Percentiles rank a stretch among this genome's conserved stretches.
Conservation (phyloP, 2,888 invertebrate genomes). For the Lepidochrysops patricia region DNA sequence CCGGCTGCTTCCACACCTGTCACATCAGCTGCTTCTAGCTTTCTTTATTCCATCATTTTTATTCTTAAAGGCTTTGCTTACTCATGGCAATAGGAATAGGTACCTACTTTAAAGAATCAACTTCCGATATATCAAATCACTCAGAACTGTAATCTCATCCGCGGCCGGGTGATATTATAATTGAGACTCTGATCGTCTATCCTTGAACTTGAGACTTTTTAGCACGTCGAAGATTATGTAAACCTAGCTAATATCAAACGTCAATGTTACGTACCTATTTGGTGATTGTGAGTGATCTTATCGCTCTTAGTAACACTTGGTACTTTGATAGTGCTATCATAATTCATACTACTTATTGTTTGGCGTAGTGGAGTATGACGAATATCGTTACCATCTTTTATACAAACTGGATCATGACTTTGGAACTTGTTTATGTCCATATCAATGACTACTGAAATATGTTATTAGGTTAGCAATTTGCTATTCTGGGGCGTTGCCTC, state of each 20-base stretch:
- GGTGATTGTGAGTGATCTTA: slow-evolving; percentile 3
- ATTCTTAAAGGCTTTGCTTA: slow-evolving; percentile 13
- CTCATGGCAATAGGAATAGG: not conserved
- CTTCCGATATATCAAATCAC: not conserved
- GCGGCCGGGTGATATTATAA: not conserved
- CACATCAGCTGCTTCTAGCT: slow-evolving; percentile 63
- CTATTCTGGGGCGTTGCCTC: not conserved
- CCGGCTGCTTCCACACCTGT: slow-evolving; percentile 71
- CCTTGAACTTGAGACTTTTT: not conserved
- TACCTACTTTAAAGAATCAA: not conserved
- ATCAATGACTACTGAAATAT: not conserved
- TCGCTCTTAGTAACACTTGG: not conserved
- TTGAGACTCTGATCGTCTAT: not conserved
- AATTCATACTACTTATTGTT: slow-evolving; percentile 8
- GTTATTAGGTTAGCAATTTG: not conserved
- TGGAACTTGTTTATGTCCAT: not conserved
- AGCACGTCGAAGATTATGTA: not conserved
- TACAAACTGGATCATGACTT: not conserved
- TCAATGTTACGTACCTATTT: not conserved
- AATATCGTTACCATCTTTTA: not conserved
- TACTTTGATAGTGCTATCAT: not conserved
- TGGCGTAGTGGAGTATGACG: not conserved
- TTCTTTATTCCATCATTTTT: slow-evolving; percentile 38
- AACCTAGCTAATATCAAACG: not conserved
- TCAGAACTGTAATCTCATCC: not conserved